Evolutionary conservation across 2,113 vertebrate genomes (phyloP).

Genomic region (Ardeotis arabs): DNA sequence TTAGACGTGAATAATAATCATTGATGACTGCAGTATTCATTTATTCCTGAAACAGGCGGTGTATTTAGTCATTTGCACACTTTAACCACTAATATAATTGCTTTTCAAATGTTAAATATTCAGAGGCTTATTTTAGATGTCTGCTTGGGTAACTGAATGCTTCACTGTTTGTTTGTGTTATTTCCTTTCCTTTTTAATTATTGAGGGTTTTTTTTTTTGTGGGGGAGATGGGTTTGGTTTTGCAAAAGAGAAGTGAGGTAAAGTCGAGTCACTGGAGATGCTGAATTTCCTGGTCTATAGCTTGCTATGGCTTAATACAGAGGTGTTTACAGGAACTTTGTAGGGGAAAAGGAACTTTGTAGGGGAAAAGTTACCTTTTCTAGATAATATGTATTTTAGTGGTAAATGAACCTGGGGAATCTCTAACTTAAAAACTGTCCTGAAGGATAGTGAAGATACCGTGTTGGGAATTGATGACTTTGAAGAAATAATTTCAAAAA

Average conservation of each 20-base stretch:
- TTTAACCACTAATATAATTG: not conserved
- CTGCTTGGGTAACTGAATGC: not conserved
- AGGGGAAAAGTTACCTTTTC: not conserved
- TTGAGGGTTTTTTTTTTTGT: not conserved
- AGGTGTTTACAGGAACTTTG: constrained; percentile 1
- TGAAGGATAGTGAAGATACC: not conserved
- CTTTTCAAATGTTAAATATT: not conserved
- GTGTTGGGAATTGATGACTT: not conserved
- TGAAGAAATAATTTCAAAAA: not conserved
- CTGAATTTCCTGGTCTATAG: constrained; percentile 1
- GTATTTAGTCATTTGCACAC: not conserved
- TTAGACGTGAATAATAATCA: not conserved
- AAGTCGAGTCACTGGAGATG: constrained; percentile 55
- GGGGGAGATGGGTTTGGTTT: not conserved
- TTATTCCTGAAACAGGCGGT: not conserved
- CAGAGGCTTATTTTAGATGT: not conserved
- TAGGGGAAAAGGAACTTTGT: not conserved
- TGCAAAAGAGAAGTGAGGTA: not conserved
- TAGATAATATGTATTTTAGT: not conserved
- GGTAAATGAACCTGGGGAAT: not conserved
- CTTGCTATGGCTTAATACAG: not conserved
- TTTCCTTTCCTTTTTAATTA: not conserved
- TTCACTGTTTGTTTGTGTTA: not conserved
- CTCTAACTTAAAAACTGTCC: not conserved
- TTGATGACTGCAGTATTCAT: not conserved